Base-by-base conservation (phyloP, 2,797 vertebrate genomes). In the Eupleurogrammus muticus region DNA sequence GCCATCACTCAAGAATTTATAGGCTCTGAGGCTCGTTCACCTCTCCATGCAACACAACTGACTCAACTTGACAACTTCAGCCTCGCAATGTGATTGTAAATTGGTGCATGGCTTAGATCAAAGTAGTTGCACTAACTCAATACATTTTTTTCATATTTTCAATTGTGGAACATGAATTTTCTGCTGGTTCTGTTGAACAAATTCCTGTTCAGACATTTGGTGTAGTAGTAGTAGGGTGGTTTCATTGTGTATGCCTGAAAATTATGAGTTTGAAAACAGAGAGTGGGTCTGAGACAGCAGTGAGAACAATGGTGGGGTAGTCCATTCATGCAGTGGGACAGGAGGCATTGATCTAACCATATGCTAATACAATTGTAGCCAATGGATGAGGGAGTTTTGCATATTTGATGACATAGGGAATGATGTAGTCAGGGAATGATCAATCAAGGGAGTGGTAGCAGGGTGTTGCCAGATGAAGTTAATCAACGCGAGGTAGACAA, bases 1-100 rank as follows among this genome's bases (percentile, higher is more conserved):
- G 63, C 1, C 3, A 70, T 83, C 68, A 61, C 65, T 81, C 23
- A 56, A 65, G 67, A 77, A 73, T 81, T 67, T 68, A 70, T 44
- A 51, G 53, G 16, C 68, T 83, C 51, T 62, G 52, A 44, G 54
- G 75, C 70, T 56, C 46, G 48, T 56, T 36, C 21, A 34, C 47
- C 48, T 72, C 36, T 57, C 36, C 17, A 19, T 42, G n/a, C 51
- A 61, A 42, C 24, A 57, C 54, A 77, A 57, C 40, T 62, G 48
- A 54, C 24, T 71, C n/a, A 1, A 3, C 28, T 28, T 28, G 28
- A 28, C 28, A 28, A 28, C 28, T 28, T 28, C 28, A 28, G 3
- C 28, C 28, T 28, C 28, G 6, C 28, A 6, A 28, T 6, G 3
- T 28, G 0, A 57, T 57, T 55, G 54, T 56, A 10, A 40, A 58